Evolutionary conservation across 2,113 vertebrate species (phyloP), one percentile per base, ranked within the genome.

Genomic region (Megaceryle maxima): DNA sequence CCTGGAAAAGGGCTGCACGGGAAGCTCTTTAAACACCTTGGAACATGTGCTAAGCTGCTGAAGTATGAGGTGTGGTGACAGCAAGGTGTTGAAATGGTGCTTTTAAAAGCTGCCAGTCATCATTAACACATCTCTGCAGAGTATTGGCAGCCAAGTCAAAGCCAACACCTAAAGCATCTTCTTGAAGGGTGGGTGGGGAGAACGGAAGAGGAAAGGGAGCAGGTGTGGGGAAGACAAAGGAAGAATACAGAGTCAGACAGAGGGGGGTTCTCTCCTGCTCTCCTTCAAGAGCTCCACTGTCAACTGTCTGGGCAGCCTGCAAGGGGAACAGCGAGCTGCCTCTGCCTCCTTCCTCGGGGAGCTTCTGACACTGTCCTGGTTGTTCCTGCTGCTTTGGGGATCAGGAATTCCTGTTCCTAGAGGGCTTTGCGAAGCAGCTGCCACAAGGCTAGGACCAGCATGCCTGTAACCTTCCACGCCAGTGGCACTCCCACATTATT

Each of bases 51-150:
- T 96, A 94, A 96, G 96, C 97, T 94, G 95, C 93, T 95, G 91
- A 96, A 96, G 97, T 92, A 97, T 96, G 96, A 97, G 97, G 97
- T 37, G 91, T 94, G 96, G 94, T 95, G 68, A 95, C 81, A 97
- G 94, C 92, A 86, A 97, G 96, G 96, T 97, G 97, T 96, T 95
- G 96, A 97, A 97, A 94, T 29, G 22, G 83, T 8, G 73, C 94
- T 95, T 85, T 90, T 88, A 88, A 92, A 89, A 77, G 66, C 92
- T 95, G 97, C 96, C 97, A 97, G 80, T 98, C 96, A 97, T 88
- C 83, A 87, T 97, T 98, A 97, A 95, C 83, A 86, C 95, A 86
- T 91, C 76, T 88, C 92, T 10, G 19, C 66, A 56, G 89, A 91
- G 83, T 29, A 18, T 13, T 85, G 93, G 95, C 94, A 83, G 59